Conservation (phyloP, 2,797 vertebrate species). For the Gobio occitaniae region DNA sequence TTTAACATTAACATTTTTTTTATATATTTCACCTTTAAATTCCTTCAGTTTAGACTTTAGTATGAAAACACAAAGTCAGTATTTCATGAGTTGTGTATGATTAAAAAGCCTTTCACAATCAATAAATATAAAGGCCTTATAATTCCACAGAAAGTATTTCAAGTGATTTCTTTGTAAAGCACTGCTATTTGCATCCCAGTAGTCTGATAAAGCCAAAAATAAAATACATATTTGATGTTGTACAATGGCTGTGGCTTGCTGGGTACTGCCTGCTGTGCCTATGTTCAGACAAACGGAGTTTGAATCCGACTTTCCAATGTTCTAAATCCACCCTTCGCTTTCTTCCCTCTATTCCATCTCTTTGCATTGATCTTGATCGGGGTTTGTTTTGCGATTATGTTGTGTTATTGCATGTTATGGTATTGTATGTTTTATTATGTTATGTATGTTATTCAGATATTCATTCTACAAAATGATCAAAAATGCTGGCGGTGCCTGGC, state of each 20-base stretch:
- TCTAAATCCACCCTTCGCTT: not conserved
- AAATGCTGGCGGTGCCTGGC: too few relatives aligned
- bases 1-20: too few relatives aligned
- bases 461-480: too few relatives aligned
- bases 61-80: not conserved
- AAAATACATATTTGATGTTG: not conserved
- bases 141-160: not conserved
- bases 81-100: not conserved
- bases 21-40: not conserved
- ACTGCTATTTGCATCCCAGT: not conserved
- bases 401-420: too few relatives aligned
- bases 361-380: not conserved
- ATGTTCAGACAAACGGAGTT: not conserved
- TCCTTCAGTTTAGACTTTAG: not conserved
- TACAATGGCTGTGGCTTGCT: not conserved
- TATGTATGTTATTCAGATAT: too few relatives aligned
- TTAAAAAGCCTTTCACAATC: not conserved
- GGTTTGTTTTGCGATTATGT: not conserved
- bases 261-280: not conserved
- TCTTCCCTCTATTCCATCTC: not conserved
- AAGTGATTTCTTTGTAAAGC: constrained; percentile 7
- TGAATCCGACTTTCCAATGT: not conserved
- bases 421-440: too few relatives aligned
- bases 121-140: not conserved
- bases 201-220: not conserved